phyloP scores from a whole-genome alignment of 92 coral and sea anemone genomes.

The Zoanthus solanderi region DNA sequence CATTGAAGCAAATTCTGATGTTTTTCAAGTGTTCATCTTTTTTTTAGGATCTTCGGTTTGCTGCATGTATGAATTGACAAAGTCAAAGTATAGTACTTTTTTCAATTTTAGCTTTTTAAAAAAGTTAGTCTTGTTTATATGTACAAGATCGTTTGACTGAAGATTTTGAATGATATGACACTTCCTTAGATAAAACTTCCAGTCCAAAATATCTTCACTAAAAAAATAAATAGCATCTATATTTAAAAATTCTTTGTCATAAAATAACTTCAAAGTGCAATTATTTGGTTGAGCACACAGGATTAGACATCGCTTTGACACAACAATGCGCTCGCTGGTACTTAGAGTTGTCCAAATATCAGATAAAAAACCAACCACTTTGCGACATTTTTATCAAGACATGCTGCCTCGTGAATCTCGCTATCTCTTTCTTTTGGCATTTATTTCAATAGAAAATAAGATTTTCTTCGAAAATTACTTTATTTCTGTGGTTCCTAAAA shows the following conservation, averaged over 20 bases:
- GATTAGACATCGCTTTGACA: not conserved
- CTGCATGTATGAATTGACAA: not conserved
- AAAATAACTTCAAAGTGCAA: not conserved
- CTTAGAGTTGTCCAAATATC: slow-evolving; percentile 14
- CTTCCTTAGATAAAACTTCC: not conserved
- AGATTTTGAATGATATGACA: slow-evolving; percentile 21
- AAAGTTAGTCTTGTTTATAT: slow-evolving; percentile 11
- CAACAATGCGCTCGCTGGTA: not conserved
- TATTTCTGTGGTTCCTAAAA: not conserved
- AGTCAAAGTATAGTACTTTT: not conserved
- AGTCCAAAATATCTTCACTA: not conserved
- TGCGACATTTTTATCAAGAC: not conserved
- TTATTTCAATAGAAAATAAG: not conserved
- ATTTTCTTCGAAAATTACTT: not conserved
- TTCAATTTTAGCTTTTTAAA: not conserved
- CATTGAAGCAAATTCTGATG: too few relatives aligned
- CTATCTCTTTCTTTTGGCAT: not conserved
- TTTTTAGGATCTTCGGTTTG: not conserved
- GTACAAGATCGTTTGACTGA: not conserved
- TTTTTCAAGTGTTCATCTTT: too few relatives aligned
- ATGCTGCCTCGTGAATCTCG: too few relatives aligned
- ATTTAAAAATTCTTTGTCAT: not conserved
- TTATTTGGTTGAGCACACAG: not conserved
- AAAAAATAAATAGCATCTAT: not conserved
- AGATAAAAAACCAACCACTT: not conserved